A percentile compares a stretch with the other conserved stretches of the same genome.
These are phyloP conservation scores for Malthinus seriepunctatus DNA, from an alignment of 2,888 invertebrate genomes.

Conservation along the genomic window DNA sequence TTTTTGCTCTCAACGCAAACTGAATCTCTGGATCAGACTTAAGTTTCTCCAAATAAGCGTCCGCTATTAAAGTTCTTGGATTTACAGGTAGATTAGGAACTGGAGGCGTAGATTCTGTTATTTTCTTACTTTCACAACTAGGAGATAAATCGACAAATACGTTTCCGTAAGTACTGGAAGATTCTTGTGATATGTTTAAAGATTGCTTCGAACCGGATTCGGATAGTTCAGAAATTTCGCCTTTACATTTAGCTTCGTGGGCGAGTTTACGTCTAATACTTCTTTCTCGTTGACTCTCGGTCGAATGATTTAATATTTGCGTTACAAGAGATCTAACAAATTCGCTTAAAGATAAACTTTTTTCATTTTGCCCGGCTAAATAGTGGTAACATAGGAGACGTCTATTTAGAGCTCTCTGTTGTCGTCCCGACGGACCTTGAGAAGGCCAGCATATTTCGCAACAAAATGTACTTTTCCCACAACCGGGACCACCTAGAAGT, in stretches of 20 bases:
- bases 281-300: constrained; percentile 55
- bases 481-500: constrained; percentile 86
- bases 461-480: constrained; percentile 91
- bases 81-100: constrained; percentile 59
- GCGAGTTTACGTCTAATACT: constrained; percentile 49
- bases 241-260: constrained; percentile 31
- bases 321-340: constrained; percentile 85
- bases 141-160: constrained; percentile 45
- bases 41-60: constrained; percentile 79
- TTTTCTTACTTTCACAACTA: constrained; percentile 39
- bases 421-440: constrained; percentile 66
- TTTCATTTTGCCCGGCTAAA: constrained; percentile 82
- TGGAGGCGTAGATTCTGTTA: constrained; percentile 49
- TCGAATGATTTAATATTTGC: constrained; percentile 78
- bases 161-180: constrained; percentile 45
- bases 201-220: constrained; percentile 21
- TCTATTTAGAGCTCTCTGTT: constrained; percentile 74
- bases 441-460: constrained; percentile 77
- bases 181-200: constrained; percentile 39
- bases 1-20: constrained; percentile 75
- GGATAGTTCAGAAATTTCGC: constrained; percentile 6
- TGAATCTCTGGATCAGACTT: constrained; percentile 80
- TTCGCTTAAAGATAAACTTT: constrained; percentile 80
- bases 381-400: constrained; percentile 87
- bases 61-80: constrained; percentile 68